These are phyloP conservation scores for Caenorhabditis doughertyi DNA, from an alignment of 2,888 invertebrate species.

Conservation along the genomic window DNA sequence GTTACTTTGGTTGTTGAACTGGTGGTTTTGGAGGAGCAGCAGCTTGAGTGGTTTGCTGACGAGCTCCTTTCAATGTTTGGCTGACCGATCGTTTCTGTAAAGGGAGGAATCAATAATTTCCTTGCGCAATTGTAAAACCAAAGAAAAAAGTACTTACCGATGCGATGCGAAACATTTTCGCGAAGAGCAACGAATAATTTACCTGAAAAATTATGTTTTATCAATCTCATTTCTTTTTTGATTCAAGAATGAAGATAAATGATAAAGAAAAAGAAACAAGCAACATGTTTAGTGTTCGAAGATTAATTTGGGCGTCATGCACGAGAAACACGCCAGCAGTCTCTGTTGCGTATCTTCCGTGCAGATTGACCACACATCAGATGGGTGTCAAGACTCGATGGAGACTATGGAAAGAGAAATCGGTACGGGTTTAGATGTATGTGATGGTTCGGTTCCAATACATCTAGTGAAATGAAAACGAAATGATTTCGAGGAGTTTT, in stretches of 20 bases:
- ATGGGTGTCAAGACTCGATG: background rate
- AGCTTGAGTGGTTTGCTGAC: conserved; percentile 66
- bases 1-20: conserved; percentile 44
- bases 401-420: background rate
- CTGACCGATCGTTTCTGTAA: conserved; percentile 70
- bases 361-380: background rate
- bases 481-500: too few species aligned
- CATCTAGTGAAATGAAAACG: too few species aligned
- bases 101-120: background rate
- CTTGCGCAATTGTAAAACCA: background rate
- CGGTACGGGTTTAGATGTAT: too few species aligned
- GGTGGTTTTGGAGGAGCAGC: conserved; percentile 59
- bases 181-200: conserved; percentile 50
- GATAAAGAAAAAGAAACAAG: conserved; percentile 41
- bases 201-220: conserved; percentile 37
- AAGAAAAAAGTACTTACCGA: conserved; percentile 40
- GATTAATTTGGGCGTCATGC: conserved; percentile 59
- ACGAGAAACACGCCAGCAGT: conserved; percentile 43
- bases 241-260: background rate
- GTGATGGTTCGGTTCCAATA: too few species aligned
- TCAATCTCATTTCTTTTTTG: background rate
- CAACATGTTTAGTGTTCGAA: conserved; percentile 30
- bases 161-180: conserved; percentile 64
- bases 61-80: conserved; percentile 62
- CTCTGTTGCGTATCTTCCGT: background rate